These are phyloP conservation scores for Rallus limicola DNA, from an alignment of 2,113 vertebrate genomes.

Conservation along the genomic window DNA sequence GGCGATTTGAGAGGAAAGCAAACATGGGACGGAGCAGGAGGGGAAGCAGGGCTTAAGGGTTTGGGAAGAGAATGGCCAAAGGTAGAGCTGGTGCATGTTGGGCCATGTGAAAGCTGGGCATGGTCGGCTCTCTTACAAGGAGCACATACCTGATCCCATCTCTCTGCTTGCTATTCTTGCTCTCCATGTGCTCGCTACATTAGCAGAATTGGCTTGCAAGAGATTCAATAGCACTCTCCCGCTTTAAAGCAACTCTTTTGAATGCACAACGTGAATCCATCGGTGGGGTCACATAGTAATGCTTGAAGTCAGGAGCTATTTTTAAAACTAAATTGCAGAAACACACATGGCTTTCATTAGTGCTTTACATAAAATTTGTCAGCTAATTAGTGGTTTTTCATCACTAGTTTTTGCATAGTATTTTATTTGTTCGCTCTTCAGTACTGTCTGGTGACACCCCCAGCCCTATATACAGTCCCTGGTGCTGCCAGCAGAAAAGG, in stretches of 20 bases:
- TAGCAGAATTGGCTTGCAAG: neutral
- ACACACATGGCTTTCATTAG: slow-evolving; percentile 56
- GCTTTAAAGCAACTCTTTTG: slow-evolving; percentile 50
- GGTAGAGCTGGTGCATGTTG: neutral
- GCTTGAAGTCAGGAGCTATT: slow-evolving; percentile 67
- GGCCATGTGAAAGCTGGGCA: neutral
- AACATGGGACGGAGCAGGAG: neutral
- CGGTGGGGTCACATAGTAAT: slow-evolving; percentile 57
- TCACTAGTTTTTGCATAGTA: slow-evolving; percentile 42
- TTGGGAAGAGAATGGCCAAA: neutral
- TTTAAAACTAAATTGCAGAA: slow-evolving; percentile 55
- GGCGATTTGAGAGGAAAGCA: neutral
- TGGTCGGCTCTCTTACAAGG: neutral
- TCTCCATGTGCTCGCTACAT: neutral
- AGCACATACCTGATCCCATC: slow-evolving; percentile 34
- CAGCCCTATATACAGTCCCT: neutral
- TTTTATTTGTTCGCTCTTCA: slow-evolving; percentile 47
- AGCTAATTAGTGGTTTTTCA: slow-evolving; percentile 71
- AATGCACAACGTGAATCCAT: slow-evolving; percentile 17
- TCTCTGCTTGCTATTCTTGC: slow-evolving; percentile 34
- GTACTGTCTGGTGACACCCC: neutral
- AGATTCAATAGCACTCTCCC: slow-evolving; percentile 37
- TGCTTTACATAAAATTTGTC: slow-evolving; percentile 67
- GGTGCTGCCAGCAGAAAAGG: neutral
- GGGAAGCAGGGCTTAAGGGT: neutral